Evolutionary conservation across 2,888 invertebrate species (phyloP).

Genomic region (Caenorhabditis imperialis): DNA sequence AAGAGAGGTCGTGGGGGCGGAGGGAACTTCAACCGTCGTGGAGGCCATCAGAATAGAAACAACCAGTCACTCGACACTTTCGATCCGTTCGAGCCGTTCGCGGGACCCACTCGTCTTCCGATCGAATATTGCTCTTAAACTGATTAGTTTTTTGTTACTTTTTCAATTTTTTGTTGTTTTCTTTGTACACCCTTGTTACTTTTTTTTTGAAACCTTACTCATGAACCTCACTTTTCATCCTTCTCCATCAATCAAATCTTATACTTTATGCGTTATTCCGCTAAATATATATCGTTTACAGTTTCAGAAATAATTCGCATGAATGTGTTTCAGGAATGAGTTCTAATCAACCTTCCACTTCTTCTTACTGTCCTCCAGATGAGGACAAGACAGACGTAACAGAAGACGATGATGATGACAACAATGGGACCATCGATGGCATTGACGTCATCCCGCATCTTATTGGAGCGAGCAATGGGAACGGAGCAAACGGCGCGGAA

Average conservation of each 20-base stretch:
- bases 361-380: not conserved
- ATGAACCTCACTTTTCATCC: no score
- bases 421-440: constrained; percentile 18
- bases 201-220: no score
- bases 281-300: no score
- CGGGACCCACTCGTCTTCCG: constrained; percentile 56
- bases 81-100: constrained; percentile 69
- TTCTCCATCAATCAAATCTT: not conserved
- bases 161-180: not conserved
- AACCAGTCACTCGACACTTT: constrained; percentile 35
- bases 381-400: constrained; percentile 3
- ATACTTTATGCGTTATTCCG: not conserved
- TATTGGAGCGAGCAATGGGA: not conserved
- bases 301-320: no score
- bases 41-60: constrained; percentile 22
- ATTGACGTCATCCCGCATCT: constrained; percentile 27
- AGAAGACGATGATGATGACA: constrained; percentile 30
- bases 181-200: constrained; percentile 28
- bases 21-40: constrained; percentile 16
- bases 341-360: constrained; percentile 1
- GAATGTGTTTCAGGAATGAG: no score
- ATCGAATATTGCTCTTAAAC: constrained; percentile 47
- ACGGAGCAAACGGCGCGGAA: constrained; percentile 2
- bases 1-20: constrained; percentile 35
- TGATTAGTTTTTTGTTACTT: not conserved